phyloP scores from a whole-genome alignment of 2,888 invertebrate species.

The Chironomus riparius region DNA sequence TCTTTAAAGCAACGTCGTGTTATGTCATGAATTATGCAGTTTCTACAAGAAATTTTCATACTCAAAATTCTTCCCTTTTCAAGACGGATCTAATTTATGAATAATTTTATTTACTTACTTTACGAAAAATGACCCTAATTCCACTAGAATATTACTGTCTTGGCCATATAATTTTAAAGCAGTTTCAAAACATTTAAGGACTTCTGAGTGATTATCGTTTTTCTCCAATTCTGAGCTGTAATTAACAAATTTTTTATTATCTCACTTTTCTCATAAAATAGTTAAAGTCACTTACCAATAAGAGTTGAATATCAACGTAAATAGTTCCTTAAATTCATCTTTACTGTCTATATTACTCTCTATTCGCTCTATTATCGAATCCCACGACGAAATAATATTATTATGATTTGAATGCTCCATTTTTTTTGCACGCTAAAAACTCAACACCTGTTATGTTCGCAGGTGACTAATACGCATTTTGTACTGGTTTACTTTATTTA shows the following conservation, averaged over 20 bases:
- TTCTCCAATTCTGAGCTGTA: neutral
- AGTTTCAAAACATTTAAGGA: neutral
- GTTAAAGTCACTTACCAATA: neutral
- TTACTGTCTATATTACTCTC: neutral
- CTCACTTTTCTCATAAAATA: neutral
- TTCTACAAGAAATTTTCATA: conserved; percentile 1
- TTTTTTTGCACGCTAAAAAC: neutral
- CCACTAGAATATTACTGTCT: neutral
- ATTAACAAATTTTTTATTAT: neutral
- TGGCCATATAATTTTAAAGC: neutral
- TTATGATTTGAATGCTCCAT: no score
- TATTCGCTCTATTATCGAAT: neutral
- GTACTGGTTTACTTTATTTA: no score
- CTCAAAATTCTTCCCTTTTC: neutral
- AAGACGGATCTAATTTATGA: neutral
- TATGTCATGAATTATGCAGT: neutral
- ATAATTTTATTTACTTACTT: neutral
- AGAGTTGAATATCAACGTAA: neutral
- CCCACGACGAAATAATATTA: neutral
- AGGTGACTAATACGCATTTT: no score
- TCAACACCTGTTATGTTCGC: no score
- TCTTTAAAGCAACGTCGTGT: neutral
- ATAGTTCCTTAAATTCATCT: neutral
- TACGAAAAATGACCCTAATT: neutral
- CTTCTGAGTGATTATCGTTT: neutral